phyloP scores from a whole-genome alignment of 1,140 invertebrate genomes.

The Heliconius congener region DNA sequence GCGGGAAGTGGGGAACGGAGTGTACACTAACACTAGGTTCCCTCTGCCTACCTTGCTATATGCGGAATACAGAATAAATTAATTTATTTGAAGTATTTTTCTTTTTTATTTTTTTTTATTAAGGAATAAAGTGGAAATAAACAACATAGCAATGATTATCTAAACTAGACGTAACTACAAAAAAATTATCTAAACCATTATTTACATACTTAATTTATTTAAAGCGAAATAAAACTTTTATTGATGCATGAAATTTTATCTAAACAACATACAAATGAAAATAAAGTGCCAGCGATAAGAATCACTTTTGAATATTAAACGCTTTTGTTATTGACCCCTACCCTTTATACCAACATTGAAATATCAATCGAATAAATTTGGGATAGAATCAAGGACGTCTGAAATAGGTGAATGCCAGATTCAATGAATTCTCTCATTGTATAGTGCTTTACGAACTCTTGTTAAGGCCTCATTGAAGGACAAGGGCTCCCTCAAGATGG shows the following conservation, averaged over 20 bases:
- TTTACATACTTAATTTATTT: constrained; percentile 32
- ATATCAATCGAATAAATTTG: constrained; percentile 71
- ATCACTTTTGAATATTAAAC: constrained; percentile 67
- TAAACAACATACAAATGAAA: constrained; percentile 59
- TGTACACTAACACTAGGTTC: no score
- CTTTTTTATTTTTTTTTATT: no score
- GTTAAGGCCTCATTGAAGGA: constrained; percentile 75
- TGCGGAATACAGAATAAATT: no score
- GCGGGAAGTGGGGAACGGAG: no score
- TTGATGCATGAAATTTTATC: constrained; percentile 62
- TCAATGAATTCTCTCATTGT: constrained; percentile 59
- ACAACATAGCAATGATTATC: constrained; percentile 21
- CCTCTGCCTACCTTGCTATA: no score
- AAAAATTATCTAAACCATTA: constrained; percentile 29
- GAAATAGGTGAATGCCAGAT: constrained; percentile 61
- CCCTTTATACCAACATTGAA: constrained; percentile 60
- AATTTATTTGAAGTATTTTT: no score
- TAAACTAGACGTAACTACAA: background rate
- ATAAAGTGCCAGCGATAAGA: constrained; percentile 57
- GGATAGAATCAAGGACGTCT: constrained; percentile 73
- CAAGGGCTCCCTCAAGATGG: constrained; percentile 55
- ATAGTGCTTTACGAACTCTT: constrained; percentile 63
- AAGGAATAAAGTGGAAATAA: background rate
- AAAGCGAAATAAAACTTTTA: constrained; percentile 58
- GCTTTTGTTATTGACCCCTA: constrained; percentile 60